Percentiles rank a stretch among this genome's conserved stretches.
phyloP scores from a whole-genome alignment of 2,888 invertebrate genomes.

The Papilio elwesi region DNA sequence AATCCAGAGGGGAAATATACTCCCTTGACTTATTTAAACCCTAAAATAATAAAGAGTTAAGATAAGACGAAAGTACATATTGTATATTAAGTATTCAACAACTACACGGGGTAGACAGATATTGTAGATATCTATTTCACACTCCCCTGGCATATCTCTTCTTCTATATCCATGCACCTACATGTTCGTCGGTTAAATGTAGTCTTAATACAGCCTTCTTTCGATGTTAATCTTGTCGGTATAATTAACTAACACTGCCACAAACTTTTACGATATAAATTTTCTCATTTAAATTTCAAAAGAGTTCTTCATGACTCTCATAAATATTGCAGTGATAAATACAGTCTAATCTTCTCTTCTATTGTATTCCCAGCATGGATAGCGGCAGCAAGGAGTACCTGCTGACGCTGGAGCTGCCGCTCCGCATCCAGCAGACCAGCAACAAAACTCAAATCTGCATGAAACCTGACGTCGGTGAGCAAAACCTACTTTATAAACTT shows the following conservation, averaged over 20 bases:
- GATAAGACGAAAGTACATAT: neutral
- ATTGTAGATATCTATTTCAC: neutral
- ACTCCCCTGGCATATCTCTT: neutral
- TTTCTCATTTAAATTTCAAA: too few relatives aligned
- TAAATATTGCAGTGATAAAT: too few relatives aligned
- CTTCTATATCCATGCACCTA: neutral
- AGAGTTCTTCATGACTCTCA: too few relatives aligned
- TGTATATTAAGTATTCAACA: neutral
- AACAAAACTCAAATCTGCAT: conserved; percentile 42
- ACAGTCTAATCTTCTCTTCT: neutral
- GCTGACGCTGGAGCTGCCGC: conserved; percentile 54
- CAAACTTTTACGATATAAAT: too few relatives aligned
- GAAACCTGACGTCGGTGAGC: conserved; percentile 42
- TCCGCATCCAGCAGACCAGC: conserved; percentile 56
- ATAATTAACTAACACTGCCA: too few relatives aligned
- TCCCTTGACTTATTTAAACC: neutral
- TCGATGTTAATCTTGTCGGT: too few relatives aligned
- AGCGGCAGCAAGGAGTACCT: conserved; percentile 47
- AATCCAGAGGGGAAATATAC: neutral
- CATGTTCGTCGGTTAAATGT: too few relatives aligned
- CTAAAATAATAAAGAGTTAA: neutral
- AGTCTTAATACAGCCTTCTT: too few relatives aligned
- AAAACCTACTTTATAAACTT: neutral
- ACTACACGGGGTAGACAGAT: neutral
- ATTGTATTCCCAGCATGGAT: conserved; percentile 50